These are phyloP conservation scores for Thalpophila matura DNA, from an alignment of 2,888 invertebrate genomes.

Conservation along the genomic window DNA sequence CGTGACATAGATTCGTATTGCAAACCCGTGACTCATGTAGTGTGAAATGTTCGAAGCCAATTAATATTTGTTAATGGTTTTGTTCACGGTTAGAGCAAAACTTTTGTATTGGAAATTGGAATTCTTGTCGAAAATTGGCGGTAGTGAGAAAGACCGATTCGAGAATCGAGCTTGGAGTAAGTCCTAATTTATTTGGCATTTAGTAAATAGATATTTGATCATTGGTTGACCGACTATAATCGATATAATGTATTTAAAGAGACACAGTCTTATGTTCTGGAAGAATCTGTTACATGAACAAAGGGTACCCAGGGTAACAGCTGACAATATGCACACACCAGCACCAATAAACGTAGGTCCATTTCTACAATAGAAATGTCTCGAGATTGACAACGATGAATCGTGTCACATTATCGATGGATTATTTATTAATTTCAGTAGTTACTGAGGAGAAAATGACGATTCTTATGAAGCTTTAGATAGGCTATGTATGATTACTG, in stretches of 20 bases:
- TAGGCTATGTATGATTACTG: too few relatives aligned
- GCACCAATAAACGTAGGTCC: background rate
- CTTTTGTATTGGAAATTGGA: constrained; percentile 4
- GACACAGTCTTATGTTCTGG: too few relatives aligned
- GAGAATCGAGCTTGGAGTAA: background rate
- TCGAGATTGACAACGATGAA: constrained; percentile 21
- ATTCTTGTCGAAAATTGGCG: background rate
- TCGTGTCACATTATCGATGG: background rate
- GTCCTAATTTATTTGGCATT: background rate
- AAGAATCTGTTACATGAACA: too few relatives aligned
- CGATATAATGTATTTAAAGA: too few relatives aligned
- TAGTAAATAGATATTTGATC: too few relatives aligned
- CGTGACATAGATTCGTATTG: constrained; percentile 65
- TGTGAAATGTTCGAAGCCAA: constrained; percentile 54
- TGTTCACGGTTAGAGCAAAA: background rate
- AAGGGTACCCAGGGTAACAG: background rate
- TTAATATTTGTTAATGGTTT: constrained; percentile 57
- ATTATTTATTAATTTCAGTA: constrained; percentile 7
- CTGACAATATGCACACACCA: background rate
- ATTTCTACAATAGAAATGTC: constrained; percentile 13
- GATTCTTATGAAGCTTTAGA: too few relatives aligned
- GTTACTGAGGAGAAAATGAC: too few relatives aligned
- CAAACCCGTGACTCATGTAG: constrained; percentile 57
- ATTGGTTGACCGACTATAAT: too few relatives aligned
- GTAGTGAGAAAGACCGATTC: background rate